Evolutionary conservation across 2,113 vertebrate species (phyloP), one percentile per base, ranked within the genome.

Genomic region (Uropsilus gracilis): DNA sequence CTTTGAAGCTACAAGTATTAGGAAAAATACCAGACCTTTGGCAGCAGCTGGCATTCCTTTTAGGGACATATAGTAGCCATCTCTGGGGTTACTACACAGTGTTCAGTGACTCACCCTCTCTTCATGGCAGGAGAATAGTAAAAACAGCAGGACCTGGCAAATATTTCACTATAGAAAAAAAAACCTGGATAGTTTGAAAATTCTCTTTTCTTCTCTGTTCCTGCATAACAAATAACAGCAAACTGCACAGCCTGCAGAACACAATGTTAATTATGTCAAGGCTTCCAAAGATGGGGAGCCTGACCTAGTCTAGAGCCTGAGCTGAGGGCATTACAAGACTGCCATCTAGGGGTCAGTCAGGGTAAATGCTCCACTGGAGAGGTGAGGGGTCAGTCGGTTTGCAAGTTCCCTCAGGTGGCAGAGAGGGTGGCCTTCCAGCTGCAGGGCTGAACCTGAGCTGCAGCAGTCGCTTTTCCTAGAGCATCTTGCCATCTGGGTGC

Each of bases 1-100:
- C 87, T 94, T 94, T 92, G 75, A 78, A 96, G 57, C 59, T 57
- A 53, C 72, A 82, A 66, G 18, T 32, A 86, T 92, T 55, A 83
- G 93, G 48, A 92, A 87, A 93, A 85, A 86, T 71, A 39, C 44
- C 69, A 87, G 55, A 14, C 20, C n/a, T 68, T 78, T 50, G 64
- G 53, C 48, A 86, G 53, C 86, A 89, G 76, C 88, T 64, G 17
- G 32, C 63, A 14, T 37, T 85, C n/a, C 69, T 81, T 13, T 94
- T 55, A 78, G 4, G 0, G 61, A 55, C 22, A 82, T 11, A 46
- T 8, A 20, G 34, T 80, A 72, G 28, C 46, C 34, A 83, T 86
- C 53, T 83, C 75, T 44, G 59, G 3, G 7, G n/a, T 44, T 50
- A 77, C 66, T 89, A 82, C 82, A 69, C 16, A 76, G 53, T 10